Conservation (phyloP, 2,888 invertebrate species). For the Sympetrum striolatum region DNA sequence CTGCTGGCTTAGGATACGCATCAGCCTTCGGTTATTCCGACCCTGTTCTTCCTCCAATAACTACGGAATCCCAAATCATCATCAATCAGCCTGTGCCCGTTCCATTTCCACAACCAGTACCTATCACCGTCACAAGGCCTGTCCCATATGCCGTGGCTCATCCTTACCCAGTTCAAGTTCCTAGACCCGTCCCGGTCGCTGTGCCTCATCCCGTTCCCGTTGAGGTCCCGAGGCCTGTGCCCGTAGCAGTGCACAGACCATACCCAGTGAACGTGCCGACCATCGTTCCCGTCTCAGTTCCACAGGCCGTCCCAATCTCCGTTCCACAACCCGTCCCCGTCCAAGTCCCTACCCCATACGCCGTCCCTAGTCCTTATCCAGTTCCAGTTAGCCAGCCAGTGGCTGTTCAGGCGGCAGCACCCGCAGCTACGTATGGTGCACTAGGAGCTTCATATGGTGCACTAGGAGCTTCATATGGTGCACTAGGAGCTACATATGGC, state of each 20-base stretch:
- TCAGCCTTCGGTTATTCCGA: background rate
- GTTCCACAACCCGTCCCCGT: conserved; percentile 54
- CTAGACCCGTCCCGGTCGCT: conserved; percentile 61
- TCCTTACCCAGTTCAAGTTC: conserved; percentile 51
- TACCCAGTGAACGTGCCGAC: conserved; percentile 59
- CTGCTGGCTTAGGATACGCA: background rate
- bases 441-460: too few species aligned
- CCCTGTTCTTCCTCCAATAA: background rate
- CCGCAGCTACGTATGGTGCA: too few species aligned
- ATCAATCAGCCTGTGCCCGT: background rate
- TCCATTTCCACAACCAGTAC: background rate
- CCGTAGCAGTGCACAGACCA: conserved; percentile 63
- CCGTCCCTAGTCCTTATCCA: background rate
- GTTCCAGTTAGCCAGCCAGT: background rate
- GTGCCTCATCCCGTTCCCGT: conserved; percentile 66
- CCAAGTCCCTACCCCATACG: background rate
- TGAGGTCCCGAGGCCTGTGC: conserved; percentile 64
- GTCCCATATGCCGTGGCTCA: background rate
- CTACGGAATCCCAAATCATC: background rate
- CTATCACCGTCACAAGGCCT: background rate
- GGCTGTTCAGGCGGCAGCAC: background rate
- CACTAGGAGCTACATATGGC: too few species aligned
- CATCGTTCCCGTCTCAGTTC: conserved; percentile 1
- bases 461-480: too few species aligned
- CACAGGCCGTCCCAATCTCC: conserved; percentile 62